phyloP scores from a whole-genome alignment of 2,888 invertebrate genomes.

The Pomacea canaliculata region DNA sequence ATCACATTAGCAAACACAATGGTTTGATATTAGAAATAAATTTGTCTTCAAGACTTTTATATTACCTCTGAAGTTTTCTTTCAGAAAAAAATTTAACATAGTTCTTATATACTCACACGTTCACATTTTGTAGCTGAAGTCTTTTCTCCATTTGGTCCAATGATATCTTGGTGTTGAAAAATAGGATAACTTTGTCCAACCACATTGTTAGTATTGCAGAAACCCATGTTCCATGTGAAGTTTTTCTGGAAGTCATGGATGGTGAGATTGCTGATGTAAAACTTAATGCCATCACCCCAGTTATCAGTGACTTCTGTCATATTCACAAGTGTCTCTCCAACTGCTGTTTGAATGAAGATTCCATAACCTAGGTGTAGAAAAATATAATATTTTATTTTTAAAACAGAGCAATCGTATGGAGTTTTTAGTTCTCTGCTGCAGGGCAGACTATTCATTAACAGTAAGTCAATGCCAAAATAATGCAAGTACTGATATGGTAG shows the following conservation, averaged over 20 bases:
- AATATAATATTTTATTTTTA: background rate
- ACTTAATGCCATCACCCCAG: constrained; percentile 68
- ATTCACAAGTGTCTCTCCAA: constrained; percentile 64
- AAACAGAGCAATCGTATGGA: too few relatives aligned
- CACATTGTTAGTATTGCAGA: constrained; percentile 51
- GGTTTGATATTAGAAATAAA: too few relatives aligned
- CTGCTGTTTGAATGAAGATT: constrained; percentile 59
- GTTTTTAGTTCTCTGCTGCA: too few relatives aligned
- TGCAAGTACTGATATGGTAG: too few relatives aligned
- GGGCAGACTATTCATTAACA: too few relatives aligned
- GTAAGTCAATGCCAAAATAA: too few relatives aligned
- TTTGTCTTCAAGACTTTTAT: too few relatives aligned
- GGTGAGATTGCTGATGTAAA: constrained; percentile 59
- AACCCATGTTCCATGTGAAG: constrained; percentile 48
- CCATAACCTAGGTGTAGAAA: constrained; percentile 62
- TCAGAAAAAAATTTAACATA: too few relatives aligned
- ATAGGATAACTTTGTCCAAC: constrained; percentile 43
- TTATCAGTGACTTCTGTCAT: constrained; percentile 61
- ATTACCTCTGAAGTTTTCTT: too few relatives aligned
- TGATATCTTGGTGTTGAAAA: constrained; percentile 47
- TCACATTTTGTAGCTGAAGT: constrained; percentile 29
- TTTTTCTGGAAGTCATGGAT: constrained; percentile 53
- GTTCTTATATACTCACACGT: constrained; percentile 24
- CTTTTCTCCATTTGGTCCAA: constrained; percentile 43
- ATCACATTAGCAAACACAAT: too few relatives aligned